Conservation (phyloP, 35 echinoderm and acorn worm genomes). For the Strongylocentrotus purpuratus region DNA sequence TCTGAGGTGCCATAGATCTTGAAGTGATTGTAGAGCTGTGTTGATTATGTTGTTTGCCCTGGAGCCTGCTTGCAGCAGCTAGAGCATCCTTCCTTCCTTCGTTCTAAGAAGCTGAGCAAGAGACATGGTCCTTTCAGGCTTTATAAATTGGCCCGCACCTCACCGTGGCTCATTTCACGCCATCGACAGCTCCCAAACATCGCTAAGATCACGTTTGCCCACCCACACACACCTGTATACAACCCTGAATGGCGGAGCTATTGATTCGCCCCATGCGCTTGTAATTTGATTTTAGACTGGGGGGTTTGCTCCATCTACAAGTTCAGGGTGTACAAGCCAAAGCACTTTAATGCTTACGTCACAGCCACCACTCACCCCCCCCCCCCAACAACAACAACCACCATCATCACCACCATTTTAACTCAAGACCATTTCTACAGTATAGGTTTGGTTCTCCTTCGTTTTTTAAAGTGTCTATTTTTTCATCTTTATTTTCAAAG, state of each 20-base stretch:
- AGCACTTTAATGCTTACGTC: background rate
- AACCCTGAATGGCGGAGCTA: background rate
- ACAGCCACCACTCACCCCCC: background rate
- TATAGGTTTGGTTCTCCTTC: too few relatives aligned
- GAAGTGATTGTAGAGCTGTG: background rate
- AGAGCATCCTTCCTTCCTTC: background rate
- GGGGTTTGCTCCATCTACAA: background rate
- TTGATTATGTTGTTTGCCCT: background rate
- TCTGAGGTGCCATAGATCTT: background rate
- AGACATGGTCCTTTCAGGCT: background rate
- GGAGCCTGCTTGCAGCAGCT: background rate
- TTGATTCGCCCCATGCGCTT: background rate
- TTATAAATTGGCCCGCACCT: background rate
- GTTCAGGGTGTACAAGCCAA: background rate
- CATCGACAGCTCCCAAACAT: slow-evolving; percentile 8
- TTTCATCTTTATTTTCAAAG: too few relatives aligned
- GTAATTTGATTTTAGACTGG: background rate
- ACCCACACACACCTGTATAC: background rate
- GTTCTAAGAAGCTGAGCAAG: background rate
- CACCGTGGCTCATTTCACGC: slow-evolving; percentile 7
- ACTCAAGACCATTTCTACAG: too few relatives aligned
- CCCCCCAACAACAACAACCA: too few relatives aligned
- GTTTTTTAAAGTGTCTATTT: too few relatives aligned
- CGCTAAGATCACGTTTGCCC: background rate
- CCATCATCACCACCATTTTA: background rate